Percentiles rank a stretch among this genome's conserved stretches.
Evolutionary conservation across 35 echinoderm and acorn worm genomes (phyloP).

Genomic region (Strongylocentrotus purpuratus): DNA sequence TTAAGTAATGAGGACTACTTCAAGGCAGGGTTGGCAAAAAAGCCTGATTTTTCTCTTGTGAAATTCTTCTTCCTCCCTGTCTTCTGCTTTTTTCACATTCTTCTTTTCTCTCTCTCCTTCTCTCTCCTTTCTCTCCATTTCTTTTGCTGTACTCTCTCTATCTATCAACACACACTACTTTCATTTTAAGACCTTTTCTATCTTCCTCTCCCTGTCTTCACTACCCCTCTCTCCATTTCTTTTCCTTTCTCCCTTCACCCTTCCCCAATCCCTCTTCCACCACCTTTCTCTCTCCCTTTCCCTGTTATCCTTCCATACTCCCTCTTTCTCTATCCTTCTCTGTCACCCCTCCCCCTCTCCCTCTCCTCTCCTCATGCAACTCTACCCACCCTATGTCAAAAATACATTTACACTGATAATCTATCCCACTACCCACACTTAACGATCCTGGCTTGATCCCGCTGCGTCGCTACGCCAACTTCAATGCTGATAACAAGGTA

Average conservation of each 20-base stretch:
- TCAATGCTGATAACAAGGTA: background rate
- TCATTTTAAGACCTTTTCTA: background rate
- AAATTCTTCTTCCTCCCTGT: background rate
- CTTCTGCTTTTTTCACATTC: background rate
- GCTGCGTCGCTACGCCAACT: background rate
- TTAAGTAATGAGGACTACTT: too few species aligned
- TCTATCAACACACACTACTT: background rate
- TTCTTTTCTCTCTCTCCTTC: background rate
- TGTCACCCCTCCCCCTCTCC: background rate
- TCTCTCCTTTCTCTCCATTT: background rate
- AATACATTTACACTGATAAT: background rate
- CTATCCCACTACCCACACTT: background rate
- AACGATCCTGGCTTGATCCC: background rate
- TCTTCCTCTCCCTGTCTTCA: background rate
- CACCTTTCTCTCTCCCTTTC: background rate
- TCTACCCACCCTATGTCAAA: background rate
- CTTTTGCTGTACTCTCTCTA: too few species aligned
- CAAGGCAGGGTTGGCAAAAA: background rate
- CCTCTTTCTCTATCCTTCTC: background rate
- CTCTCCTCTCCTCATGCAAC: background rate
- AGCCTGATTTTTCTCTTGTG: background rate
- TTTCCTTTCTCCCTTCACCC: background rate
- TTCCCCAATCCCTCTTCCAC: background rate
- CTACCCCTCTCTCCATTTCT: background rate
- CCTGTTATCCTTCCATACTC: background rate